Evolutionary conservation across 2,888 invertebrate genomes (phyloP).

Genomic region (Rhogogaster chlorosoma): DNA sequence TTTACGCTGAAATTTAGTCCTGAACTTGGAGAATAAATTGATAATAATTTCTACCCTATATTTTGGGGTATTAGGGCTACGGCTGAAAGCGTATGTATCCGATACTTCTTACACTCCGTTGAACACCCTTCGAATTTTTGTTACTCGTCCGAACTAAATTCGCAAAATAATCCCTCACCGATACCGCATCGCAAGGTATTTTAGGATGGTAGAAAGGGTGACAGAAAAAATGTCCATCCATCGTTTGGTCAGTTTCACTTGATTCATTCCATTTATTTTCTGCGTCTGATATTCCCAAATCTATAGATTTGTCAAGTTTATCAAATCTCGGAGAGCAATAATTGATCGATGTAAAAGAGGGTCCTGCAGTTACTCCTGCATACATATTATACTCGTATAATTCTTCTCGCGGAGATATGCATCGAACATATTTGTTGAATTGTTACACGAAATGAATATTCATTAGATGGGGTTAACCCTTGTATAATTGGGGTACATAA

Average conservation of each 20-base stretch:
- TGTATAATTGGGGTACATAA: neutral
- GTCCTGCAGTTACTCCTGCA: too few species aligned
- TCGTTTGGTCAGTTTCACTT: neutral
- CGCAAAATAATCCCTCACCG: constrained; percentile 17
- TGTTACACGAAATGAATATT: neutral
- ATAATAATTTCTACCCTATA: constrained; percentile 4
- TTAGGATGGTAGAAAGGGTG: neutral
- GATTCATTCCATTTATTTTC: neutral
- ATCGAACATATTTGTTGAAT: neutral
- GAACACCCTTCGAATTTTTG: constrained; percentile 37
- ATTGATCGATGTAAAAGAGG: neutral
- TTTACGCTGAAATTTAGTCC: neutral
- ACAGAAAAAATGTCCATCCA: neutral
- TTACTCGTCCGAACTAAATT: constrained; percentile 11
- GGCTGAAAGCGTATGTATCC: constrained; percentile 9
- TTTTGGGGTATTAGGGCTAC: constrained; percentile 5
- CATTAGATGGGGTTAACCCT: neutral
- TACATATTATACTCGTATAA: too few species aligned
- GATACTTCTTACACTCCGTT: neutral
- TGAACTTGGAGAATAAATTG: neutral
- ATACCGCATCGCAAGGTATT: constrained; percentile 13
- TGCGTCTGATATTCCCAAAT: neutral
- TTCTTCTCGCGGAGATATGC: too few species aligned
- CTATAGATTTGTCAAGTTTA: neutral
- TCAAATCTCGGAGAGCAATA: neutral